phyloP scores from a whole-genome alignment of 2,113 vertebrate species.

The Okapia johnstoni region DNA sequence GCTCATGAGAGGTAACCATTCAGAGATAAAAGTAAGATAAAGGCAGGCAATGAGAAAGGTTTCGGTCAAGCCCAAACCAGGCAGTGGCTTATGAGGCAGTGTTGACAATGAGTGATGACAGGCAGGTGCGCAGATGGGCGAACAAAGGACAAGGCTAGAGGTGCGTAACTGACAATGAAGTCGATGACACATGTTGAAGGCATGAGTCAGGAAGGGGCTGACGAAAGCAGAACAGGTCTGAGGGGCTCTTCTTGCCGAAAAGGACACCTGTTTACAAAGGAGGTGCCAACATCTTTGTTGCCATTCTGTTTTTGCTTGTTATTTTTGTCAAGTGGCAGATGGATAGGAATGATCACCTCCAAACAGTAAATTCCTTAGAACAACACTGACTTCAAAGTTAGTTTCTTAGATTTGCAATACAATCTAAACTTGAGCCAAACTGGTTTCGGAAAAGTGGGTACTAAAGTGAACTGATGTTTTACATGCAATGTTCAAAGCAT shows the following conservation, averaged over 20 bases:
- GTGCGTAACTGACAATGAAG: not conserved
- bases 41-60: not conserved
- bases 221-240: not conserved
- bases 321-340: not conserved
- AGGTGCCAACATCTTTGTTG: not conserved
- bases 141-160: not conserved
- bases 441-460: not conserved
- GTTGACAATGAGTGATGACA: conserved; percentile 3
- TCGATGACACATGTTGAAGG: not conserved
- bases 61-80: not conserved
- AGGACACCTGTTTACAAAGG: not conserved
- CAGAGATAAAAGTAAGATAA: not conserved
- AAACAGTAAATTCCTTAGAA: not conserved
- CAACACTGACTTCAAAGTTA: not conserved
- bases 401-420: not conserved
- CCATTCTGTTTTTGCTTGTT: not conserved
- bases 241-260: not conserved
- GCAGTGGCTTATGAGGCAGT: not conserved
- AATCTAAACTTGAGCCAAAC: not conserved
- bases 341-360: not conserved
- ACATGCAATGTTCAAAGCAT: not conserved
- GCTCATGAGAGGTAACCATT: not conserved
- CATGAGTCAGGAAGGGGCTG: not conserved
- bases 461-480: not conserved
- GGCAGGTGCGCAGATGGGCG: not conserved